Evolutionary conservation across 2,113 vertebrate species (phyloP).

Genomic region (Corythaixoides concolor): DNA sequence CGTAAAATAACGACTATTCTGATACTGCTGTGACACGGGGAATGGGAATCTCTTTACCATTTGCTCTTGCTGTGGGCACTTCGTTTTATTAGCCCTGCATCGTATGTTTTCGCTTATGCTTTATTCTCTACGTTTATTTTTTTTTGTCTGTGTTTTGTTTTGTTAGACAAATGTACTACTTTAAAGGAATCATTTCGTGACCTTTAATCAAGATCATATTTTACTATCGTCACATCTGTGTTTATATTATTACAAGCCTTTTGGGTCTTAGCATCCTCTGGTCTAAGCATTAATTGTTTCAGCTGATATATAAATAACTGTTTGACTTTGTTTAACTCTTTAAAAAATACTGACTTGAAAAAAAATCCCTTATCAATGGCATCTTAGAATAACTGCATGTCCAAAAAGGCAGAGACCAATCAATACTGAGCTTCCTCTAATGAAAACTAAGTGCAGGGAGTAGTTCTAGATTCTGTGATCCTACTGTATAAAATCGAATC

Average conservation of each 20-base stretch:
- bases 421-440: not conserved
- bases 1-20: not conserved
- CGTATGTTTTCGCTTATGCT: not conserved
- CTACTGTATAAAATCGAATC: not conserved
- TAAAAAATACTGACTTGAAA: not conserved
- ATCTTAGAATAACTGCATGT: not conserved
- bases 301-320: not conserved
- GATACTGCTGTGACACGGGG: not conserved
- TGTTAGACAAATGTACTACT: constrained; percentile 14
- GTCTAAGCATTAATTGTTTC: constrained; percentile 19
- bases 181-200: constrained; percentile 42
- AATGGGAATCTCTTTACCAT: not conserved
- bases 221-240: constrained; percentile 22
- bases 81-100: not conserved
- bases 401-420: not conserved
- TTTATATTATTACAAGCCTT: constrained; percentile 39
- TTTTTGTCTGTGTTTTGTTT: not conserved
- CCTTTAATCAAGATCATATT: constrained; percentile 12
- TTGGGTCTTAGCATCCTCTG: not conserved
- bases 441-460: not conserved
- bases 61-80: not conserved
- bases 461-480: not conserved
- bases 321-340: not conserved
- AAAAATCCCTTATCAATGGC: not conserved
- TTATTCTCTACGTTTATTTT: constrained; percentile 17